Percentiles rank a stretch among this genome's conserved stretches.
Evolutionary conservation across 2,113 vertebrate genomes (phyloP).

Genomic region (Leucoraja erinaceus): DNA sequence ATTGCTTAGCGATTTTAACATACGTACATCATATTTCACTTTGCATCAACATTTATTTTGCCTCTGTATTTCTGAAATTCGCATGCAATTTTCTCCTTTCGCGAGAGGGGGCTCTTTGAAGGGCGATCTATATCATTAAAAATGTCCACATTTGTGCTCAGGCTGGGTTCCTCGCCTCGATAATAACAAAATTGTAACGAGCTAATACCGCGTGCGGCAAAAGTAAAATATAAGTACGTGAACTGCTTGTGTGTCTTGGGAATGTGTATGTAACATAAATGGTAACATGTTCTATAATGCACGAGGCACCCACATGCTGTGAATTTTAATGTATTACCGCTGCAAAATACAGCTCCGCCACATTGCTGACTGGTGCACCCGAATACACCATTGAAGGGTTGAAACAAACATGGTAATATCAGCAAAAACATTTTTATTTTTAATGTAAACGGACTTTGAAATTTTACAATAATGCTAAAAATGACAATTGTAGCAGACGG

Average conservation of each 20-base stretch:
- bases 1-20: background rate
- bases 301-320: background rate
- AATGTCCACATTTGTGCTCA: background rate
- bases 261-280: background rate
- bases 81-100: background rate
- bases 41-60: background rate
- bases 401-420: background rate
- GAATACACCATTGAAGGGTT: background rate
- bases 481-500: background rate
- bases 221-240: background rate
- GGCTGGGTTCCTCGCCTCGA: background rate
- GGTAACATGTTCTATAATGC: background rate
- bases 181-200: background rate
- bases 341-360: background rate
- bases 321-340: background rate
- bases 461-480: background rate
- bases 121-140: background rate
- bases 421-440: background rate
- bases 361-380: background rate
- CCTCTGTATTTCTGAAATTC: background rate
- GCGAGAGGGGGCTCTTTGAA: constrained; percentile 13
- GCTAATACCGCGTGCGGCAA: background rate
- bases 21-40: background rate
- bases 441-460: background rate
- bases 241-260: background rate